Percentiles rank a stretch among this genome's conserved stretches.
Evolutionary conservation across 2,888 invertebrate genomes (phyloP).

Genomic region (Agriopis aurantiaria): DNA sequence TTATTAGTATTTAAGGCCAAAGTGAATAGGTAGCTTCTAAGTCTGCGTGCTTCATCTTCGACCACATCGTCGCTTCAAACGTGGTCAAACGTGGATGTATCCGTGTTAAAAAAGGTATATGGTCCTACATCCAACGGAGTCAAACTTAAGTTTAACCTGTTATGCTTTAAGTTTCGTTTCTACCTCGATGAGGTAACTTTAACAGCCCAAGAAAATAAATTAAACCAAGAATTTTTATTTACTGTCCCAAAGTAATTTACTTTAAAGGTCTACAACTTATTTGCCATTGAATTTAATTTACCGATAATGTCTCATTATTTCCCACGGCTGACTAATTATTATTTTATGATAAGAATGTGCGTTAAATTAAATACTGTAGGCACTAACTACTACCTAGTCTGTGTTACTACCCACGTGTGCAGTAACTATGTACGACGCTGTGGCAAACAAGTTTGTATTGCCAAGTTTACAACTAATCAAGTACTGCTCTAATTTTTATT

Average conservation of each 20-base stretch:
- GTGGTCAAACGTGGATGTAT: too few species aligned
- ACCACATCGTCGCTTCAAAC: too few species aligned
- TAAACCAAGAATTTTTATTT: slow-evolving; percentile 1
- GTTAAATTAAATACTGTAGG: slow-evolving; percentile 13
- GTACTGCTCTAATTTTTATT: slow-evolving; percentile 36
- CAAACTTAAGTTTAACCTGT: too few species aligned
- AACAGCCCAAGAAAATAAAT: slow-evolving; percentile 2
- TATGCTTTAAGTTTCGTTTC: too few species aligned
- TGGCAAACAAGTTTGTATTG: slow-evolving; percentile 26
- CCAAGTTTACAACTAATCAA: slow-evolving; percentile 19
- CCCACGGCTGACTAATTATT: slow-evolving; percentile 27
- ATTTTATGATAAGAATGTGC: slow-evolving; percentile 30
- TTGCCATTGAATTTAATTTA: slow-evolving; percentile 32
- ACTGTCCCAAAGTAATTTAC: slow-evolving; percentile 11
- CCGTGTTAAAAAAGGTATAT: too few species aligned
- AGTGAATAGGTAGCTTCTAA: too few species aligned
- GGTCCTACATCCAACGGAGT: too few species aligned
- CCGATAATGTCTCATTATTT: slow-evolving; percentile 24
- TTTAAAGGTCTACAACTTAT: slow-evolving; percentile 31
- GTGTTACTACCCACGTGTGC: slow-evolving; percentile 12
- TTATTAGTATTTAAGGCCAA: too few species aligned
- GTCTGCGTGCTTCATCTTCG: too few species aligned
- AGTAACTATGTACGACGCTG: slow-evolving; percentile 15
- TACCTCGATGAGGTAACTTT: too few species aligned
- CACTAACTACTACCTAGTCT: background rate